These are phyloP conservation scores for Hirtodrosophila trivittata DNA, from an alignment of 2,888 invertebrate genomes.

Conservation along the genomic window DNA sequence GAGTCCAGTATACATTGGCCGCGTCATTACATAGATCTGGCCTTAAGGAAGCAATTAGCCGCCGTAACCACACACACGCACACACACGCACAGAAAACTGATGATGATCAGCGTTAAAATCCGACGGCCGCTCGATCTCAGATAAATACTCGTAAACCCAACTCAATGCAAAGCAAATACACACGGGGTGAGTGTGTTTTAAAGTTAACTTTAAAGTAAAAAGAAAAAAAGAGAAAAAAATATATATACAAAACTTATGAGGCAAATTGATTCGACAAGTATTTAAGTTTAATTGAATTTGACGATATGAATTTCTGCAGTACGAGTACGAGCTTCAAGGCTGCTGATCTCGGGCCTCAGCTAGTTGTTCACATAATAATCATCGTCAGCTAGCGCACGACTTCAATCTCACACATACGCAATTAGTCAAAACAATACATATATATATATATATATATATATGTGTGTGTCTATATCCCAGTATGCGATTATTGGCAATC, in stretches of 20 bases:
- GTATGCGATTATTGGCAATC: constrained; percentile 65
- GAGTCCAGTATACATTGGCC: constrained; percentile 1
- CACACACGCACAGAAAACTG: constrained; percentile 32
- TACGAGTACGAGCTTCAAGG: constrained; percentile 60
- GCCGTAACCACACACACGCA: constrained; percentile 31
- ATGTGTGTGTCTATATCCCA: constrained; percentile 25
- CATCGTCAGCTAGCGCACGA: constrained; percentile 60
- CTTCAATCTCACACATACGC: constrained; percentile 42
- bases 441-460: constrained; percentile 38
- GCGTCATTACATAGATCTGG: constrained; percentile 40
- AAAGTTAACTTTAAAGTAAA: constrained; percentile 14
- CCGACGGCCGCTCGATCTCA: constrained; percentile 27
- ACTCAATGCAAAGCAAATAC: constrained; percentile 77
- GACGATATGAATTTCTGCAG: constrained; percentile 67
- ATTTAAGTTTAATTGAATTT: constrained; percentile 78
- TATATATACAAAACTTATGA: constrained; percentile 27
- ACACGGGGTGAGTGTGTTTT: constrained; percentile 43
- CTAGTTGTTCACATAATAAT: constrained; percentile 54
- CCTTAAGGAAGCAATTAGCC: constrained; percentile 67
- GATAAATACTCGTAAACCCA: constrained; percentile 61
- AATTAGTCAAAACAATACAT: constrained; percentile 73
- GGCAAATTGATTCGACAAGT: constrained; percentile 75
- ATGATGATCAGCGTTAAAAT: constrained; percentile 45
- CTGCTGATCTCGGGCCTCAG: constrained; percentile 46
- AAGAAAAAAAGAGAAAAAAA: neutral